Evolutionary conservation across 2,113 vertebrate species (phyloP), one percentile per base, ranked within the genome.

Genomic region (Cyanoliseus patagonus): DNA sequence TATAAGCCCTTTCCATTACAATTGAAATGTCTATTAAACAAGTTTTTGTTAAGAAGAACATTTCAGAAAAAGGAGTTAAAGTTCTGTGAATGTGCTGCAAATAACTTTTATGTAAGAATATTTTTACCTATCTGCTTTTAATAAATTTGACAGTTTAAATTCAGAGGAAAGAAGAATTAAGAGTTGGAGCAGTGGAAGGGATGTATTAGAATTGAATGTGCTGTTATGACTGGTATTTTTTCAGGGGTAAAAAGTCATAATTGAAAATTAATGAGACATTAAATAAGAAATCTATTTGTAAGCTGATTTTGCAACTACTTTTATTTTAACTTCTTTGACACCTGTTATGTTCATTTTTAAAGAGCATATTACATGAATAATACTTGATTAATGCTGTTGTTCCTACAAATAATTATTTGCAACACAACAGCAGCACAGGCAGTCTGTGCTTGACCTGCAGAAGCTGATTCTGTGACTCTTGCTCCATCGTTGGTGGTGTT

Each of bases 381-480:
- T 18, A n/a, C 18, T 46, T 49, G 25, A 55, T 20, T 37, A 67
- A 55, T 6, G 1, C 15, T 41, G 22, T 3, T 62, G 11, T 35
- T 69, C 33, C 25, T 61, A 13, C 37, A 59, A 42, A 39, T 81
- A 37, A 30, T 9, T 57, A 13, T 73, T 86, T 61, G 6, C 27
- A 67, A 1, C 16, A 13, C 30, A 68, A 8, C 24, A n/a, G 0
- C 16, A 62, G 20, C 30, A 11, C 41, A 1, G 9, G 11, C n/a
- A 7, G 12, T 35, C 13, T 67, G 35, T 49, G 30, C 10, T 41
- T 67, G 79, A 39, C 17, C 9, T 42, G 33, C 49, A 17, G 5
- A 2, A 0, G 1, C 7, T 23, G 18, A 6, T 52, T 44, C 20
- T 59, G n/a, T 63, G 46, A 17, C 55, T 41, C 46, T 35, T 62